These are phyloP conservation scores for Callopanchax toddi DNA, from an alignment of 2,113 vertebrate species.

Conservation along the genomic window DNA sequence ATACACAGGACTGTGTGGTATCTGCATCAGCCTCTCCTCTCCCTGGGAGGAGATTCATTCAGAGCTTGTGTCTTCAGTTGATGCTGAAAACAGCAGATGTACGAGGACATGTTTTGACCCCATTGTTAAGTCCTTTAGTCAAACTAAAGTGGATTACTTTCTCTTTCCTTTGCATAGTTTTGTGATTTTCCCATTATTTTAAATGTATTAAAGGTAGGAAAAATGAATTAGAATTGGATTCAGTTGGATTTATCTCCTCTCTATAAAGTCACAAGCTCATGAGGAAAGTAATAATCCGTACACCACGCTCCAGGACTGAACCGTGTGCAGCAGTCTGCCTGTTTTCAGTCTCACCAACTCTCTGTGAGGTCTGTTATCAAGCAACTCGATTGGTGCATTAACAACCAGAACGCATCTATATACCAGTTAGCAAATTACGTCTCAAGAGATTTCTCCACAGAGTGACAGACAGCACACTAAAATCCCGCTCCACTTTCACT, in stretches of 20 bases:
- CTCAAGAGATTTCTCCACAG: constrained; percentile 4
- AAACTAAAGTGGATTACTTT: constrained; percentile 30
- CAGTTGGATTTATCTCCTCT: constrained; percentile 21
- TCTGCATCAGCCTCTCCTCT: constrained; percentile 10
- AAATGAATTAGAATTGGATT: constrained; percentile 46
- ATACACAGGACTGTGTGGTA: constrained; percentile 30
- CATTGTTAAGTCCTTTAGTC: constrained; percentile 19
- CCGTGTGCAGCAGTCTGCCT: neutral
- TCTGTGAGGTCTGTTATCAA: constrained; percentile 19
- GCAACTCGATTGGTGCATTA: constrained; percentile 3
- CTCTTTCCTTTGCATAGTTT: neutral
- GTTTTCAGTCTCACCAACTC: constrained; percentile 2
- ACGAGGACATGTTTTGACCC: constrained; percentile 2
- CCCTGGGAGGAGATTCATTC: constrained; percentile 29
- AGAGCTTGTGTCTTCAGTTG: constrained; percentile 25
- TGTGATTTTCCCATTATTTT: constrained; percentile 14
- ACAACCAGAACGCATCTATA: constrained; percentile 38
- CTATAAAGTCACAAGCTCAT: constrained; percentile 22
- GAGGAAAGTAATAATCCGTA: constrained; percentile 33
- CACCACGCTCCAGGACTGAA: constrained; percentile 10
- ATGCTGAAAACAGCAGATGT: constrained; percentile 20
- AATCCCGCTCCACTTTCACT: constrained; percentile 11
- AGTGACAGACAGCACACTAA: constrained; percentile 19
- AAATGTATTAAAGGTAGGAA: constrained; percentile 21
- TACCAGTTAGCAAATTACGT: constrained; percentile 45